phyloP scores from a whole-genome alignment of 2,797 vertebrate genomes.

The Cossypha polioptera region DNA sequence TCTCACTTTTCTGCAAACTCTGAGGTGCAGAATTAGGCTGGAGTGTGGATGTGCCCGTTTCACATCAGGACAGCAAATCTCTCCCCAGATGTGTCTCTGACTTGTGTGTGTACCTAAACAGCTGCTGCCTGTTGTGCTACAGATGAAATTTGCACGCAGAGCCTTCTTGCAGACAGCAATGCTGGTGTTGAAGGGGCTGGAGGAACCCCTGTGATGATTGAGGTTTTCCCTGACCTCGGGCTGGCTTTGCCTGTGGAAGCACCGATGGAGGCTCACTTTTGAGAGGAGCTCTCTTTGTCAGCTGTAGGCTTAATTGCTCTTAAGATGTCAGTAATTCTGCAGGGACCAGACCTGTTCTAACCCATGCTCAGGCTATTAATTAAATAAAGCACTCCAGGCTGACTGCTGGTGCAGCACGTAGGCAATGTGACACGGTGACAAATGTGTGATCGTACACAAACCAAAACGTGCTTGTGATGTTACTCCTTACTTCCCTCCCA shows the following conservation, averaged over 20 bases:
- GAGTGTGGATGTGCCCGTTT: neutral
- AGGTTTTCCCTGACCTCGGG: neutral
- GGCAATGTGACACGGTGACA: neutral
- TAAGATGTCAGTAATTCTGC: neutral
- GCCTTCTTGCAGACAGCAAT: neutral
- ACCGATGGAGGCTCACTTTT: rapidly evolving
- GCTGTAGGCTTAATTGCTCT: neutral
- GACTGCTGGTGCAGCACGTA: neutral
- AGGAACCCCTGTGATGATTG: neutral
- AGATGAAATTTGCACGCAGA: neutral
- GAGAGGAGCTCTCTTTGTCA: neutral
- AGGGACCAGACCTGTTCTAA: neutral
- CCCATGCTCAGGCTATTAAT: neutral
- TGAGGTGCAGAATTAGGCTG: neutral
- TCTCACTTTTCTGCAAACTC: neutral
- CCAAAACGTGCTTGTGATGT: rapidly evolving
- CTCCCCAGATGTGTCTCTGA: neutral
- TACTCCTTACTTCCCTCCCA: neutral
- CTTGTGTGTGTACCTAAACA: neutral
- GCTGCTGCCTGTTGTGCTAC: neutral
- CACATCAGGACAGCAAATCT: neutral
- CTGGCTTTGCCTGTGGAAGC: neutral
- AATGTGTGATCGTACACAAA: rapidly evolving
- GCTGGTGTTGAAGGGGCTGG: neutral
- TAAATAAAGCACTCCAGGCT: neutral